Evolutionary conservation across 2,113 vertebrate species (phyloP), one percentile per base, ranked within the genome.

Genomic region (Psammodynastes pulverulentus): DNA sequence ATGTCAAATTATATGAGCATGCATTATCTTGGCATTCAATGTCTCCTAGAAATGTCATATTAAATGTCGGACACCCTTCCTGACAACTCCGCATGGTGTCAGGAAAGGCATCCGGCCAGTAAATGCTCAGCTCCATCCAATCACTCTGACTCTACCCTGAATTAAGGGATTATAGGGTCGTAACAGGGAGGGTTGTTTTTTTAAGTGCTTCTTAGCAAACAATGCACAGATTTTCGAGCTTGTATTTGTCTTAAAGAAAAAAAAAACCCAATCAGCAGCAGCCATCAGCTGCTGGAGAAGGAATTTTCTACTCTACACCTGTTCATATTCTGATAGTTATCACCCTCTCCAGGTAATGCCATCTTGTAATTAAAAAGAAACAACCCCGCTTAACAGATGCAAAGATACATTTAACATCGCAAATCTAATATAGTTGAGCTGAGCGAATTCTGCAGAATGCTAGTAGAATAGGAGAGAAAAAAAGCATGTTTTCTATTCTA

Each of bases 91-190:
- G 12, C 4, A 0, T 67, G 62, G 62, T n/a, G 62, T n/a, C 62
- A 67, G 29, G 62, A 15, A 67, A 12, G 62, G 29, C 12, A 67
- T 6, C 10, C 0, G 2, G 5, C 62, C 5, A 6, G 62, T 67
- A 67, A 67, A 67, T n/a, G 29, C 62, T 67, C 29, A 67, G 12
- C 1, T 5, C 12, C 29, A 67, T n/a, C 29, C 29, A n/a, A 29
- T n/a, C 4, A 5, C 62, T 0, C 62, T 0, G 29, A 67, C 29
- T 67, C 29, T 15, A 15, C 12, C 12, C 29, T 12, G 0, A 67
- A 67, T 67, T 67, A 67, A 67, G 4, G 58, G 29, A n/a, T n/a
- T n/a, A 15, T 12, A 67, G 29, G 62, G 62, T n/a, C 29, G 0
- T 67, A 67, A 67, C 10, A 67, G 58, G 10, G 58, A 67, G 12